Base-by-base conservation (phyloP, 2,888 invertebrate genomes). In the Cistogaster globosa region DNA sequence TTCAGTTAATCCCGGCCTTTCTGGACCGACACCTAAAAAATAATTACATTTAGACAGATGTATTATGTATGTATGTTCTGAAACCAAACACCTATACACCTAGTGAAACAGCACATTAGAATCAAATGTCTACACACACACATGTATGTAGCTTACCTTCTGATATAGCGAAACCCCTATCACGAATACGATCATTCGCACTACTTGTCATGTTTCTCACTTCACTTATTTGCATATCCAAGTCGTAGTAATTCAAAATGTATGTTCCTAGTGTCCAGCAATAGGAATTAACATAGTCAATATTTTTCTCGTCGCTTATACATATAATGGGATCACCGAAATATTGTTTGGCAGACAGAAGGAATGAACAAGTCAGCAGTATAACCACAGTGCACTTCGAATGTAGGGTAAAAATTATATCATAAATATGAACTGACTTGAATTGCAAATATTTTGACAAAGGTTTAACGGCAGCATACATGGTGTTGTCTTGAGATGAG, bases 261-360 rank as follows among this genome's bases (percentile, higher is more conserved):
- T 94, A 96, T 6, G 96, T 96, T 65, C 96, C 96, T 90, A 95
- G 94, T 86, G 96, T 96, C 96, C 96, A 97, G 92, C 97, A 97
- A 91, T 95, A 96, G 74, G 95, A 95, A 88, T 97, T 95, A 11
- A 96, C 93, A 38, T 95, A 94, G 68, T 95, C 95, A 84, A 93
- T 94, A 68, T 95, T 87, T 7, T 93, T 93, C 18, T 92, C 92
- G 55, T 93, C 93, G 8, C 93, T 93, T 90, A 95, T 94, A 91
- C 97, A 97, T 88, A 96, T 94, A 71, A 97, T 97, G 0, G 97
- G 97, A 88, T 97, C 96, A 0, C 97, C 97, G 88, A 97, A 97
- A 92, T 96, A 97, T 91, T 97, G 96, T 89, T 96, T 96, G 16
- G 96, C 95, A 32, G 96, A 96, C 60, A 97, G 94, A 88, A 97